phyloP scores from a whole-genome alignment of 2,888 invertebrate genomes.

The Nasonovia ribisnigri region DNA sequence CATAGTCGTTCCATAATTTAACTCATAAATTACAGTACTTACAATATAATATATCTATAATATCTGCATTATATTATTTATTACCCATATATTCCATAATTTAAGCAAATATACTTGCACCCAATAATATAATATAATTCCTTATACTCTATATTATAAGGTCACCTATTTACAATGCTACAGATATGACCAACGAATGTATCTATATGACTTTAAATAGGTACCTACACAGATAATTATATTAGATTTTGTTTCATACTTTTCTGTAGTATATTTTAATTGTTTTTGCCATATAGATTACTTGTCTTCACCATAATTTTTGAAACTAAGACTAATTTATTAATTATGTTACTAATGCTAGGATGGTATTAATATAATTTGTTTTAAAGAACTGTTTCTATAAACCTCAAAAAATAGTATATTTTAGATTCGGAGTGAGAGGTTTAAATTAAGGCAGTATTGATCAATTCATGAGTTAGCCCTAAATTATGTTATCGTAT shows the following conservation, averaged over 20 bases:
- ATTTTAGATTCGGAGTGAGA: background rate
- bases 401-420: background rate
- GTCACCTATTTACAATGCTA: background rate
- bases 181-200: background rate
- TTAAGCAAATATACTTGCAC: background rate
- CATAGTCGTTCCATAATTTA: background rate
- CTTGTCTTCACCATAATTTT: too few species aligned
- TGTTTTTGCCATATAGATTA: too few species aligned
- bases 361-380: background rate
- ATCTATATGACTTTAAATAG: background rate
- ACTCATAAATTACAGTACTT: background rate
- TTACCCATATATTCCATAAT: background rate
- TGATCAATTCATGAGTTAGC: background rate
- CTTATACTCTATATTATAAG: background rate
- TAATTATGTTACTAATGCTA: background rate
- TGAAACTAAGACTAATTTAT: too few species aligned
- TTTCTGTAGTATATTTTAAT: too few species aligned
- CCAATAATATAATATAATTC: background rate
- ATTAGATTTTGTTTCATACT: too few species aligned
- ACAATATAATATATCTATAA: background rate
- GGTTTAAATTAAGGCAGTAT: background rate
- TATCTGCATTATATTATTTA: background rate
- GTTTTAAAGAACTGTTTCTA: background rate
- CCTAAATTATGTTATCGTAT: background rate
- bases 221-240: background rate